phyloP scores from a whole-genome alignment of 2,888 invertebrate species.

The Melanophora roralis region DNA sequence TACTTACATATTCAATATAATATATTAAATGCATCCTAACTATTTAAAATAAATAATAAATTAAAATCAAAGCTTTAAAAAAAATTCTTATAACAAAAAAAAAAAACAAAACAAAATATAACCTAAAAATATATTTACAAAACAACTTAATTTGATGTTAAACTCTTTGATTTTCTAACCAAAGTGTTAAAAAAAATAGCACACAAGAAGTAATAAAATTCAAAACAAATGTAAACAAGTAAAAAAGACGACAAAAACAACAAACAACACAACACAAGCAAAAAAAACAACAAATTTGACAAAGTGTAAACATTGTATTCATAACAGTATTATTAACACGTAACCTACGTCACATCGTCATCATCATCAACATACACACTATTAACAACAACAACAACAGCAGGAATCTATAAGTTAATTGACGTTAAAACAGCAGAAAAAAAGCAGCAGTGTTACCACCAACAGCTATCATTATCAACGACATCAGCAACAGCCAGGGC shows the following conservation, averaged over 20 bases:
- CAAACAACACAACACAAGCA: slow-evolving; percentile 24
- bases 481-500: slow-evolving; percentile 38
- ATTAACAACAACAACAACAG: slow-evolving; percentile 14
- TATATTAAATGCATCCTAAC: slow-evolving; percentile 53
- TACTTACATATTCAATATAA: slow-evolving; percentile 25
- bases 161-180: slow-evolving; percentile 19
- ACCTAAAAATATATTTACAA: background rate
- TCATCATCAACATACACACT: slow-evolving; percentile 32
- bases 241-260: slow-evolving; percentile 26
- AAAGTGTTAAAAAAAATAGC: slow-evolving; percentile 40
- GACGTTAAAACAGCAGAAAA: slow-evolving; percentile 26
- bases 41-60: slow-evolving; percentile 35
- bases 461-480: slow-evolving; percentile 35
- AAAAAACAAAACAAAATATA: background rate
- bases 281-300: slow-evolving; percentile 60
- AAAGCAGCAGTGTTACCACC: slow-evolving; percentile 49
- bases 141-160: slow-evolving; percentile 24
- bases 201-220: slow-evolving; percentile 25
- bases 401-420: slow-evolving; percentile 35
- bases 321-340: slow-evolving; percentile 67
- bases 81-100: slow-evolving; percentile 24
- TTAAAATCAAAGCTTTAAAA: slow-evolving; percentile 43
- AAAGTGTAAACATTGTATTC: slow-evolving; percentile 63
- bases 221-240: slow-evolving; percentile 38
- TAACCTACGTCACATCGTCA: slow-evolving; percentile 61